A percentile compares a stretch with the other conserved stretches of the same genome.
Evolutionary conservation across 2,888 invertebrate genomes (phyloP).

Genomic region (Spialia ferax): DNA sequence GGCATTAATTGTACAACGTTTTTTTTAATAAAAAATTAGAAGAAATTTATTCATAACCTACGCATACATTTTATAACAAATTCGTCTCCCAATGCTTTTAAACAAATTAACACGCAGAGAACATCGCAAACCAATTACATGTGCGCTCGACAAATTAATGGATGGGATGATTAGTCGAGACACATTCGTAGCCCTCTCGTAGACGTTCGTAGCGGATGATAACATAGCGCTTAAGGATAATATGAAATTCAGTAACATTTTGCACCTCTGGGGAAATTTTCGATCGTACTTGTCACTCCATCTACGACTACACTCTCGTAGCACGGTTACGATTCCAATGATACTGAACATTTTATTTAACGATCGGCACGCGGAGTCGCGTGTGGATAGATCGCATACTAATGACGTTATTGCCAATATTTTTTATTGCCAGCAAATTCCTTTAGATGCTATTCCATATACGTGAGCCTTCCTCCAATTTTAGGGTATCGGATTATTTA

Average conservation of each 20-base stretch:
- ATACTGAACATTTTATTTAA: slow-evolving; percentile 69
- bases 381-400: slow-evolving; percentile 53
- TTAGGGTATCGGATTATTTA: slow-evolving; percentile 41
- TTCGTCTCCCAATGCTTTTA: slow-evolving; percentile 17
- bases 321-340: slow-evolving; percentile 62
- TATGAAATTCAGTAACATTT: slow-evolving; percentile 57
- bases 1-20: too few species aligned
- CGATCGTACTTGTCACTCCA: slow-evolving; percentile 70
- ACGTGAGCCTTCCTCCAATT: slow-evolving; percentile 37
- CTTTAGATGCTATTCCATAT: slow-evolving; percentile 31
- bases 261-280: slow-evolving; percentile 59
- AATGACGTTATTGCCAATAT: slow-evolving; percentile 55
- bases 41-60: background rate
- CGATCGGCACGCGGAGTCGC: slow-evolving; percentile 59
- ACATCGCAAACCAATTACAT: slow-evolving; percentile 23
- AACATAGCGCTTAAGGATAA: slow-evolving; percentile 58
- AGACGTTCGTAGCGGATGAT: slow-evolving; percentile 55
- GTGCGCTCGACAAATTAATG: slow-evolving; percentile 27
- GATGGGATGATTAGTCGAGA: slow-evolving; percentile 48
- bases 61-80: slow-evolving; percentile 1
- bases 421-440: slow-evolving; percentile 46
- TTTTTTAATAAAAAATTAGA: background rate
- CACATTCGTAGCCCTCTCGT: slow-evolving; percentile 64
- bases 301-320: slow-evolving; percentile 65
- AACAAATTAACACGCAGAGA: slow-evolving; percentile 21